Base-by-base conservation (phyloP, 2,888 invertebrate species). In the Microctonus aethiopoides region DNA sequence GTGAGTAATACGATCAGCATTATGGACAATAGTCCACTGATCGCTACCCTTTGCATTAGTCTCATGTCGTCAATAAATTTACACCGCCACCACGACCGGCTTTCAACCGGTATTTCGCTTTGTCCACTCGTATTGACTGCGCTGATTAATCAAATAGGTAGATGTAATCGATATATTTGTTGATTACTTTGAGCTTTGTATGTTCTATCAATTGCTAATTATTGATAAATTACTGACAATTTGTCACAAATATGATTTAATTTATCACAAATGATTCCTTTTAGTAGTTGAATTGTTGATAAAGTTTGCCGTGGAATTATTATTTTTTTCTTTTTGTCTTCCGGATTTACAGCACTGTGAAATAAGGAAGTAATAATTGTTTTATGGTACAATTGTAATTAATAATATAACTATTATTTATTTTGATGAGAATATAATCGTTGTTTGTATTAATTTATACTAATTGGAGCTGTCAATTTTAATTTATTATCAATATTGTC, bases 21-120 rank as follows among this genome's bases (percentile, higher is more conserved):
- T 46, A 86, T 83, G 72, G 84, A 84, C 78, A 85, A 76, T 54
- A 86, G 80, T 54, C 85, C 85, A 81, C 84, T 86, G 74, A 86
- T 79, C 74, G 85, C 85, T 64, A 86, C 63, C 73, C 85, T 82
- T 74, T 84, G 85, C 80, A 85, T 82, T 62, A 86, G 76, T 74
- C 85, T 79, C 85, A 84, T 85, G 67, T 83, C 78, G 81, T 76
- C 74, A 71, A 75, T 72, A 76, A 77, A 79, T 75, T 79, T 78
- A 76, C 75, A 69, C 78, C 78, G 70, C 67, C 74, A 72, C 62
- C 72, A 78, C 56, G 51, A 64, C 79, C 77, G 76, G 79, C 22
- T 64, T 46, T 77, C 76, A 76, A 76, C 76, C 73, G 80, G 78
- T 70, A 75, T 75, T 39, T 72, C 80, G 68, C 76, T 73, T 62